phyloP scores from a whole-genome alignment of 2,113 vertebrate species.

The Apistogramma diplotaenia region DNA sequence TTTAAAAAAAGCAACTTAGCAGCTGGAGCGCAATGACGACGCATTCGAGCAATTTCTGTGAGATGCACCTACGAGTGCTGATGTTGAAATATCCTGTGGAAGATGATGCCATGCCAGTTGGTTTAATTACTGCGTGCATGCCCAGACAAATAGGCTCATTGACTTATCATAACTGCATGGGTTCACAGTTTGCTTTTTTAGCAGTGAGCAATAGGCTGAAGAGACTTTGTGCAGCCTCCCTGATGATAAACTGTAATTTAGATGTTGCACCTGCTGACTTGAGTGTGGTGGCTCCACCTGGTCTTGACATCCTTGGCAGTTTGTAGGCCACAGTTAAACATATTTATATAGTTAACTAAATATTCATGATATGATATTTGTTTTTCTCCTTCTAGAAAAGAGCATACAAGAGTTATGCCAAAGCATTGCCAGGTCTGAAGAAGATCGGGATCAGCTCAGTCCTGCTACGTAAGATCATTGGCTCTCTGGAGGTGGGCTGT shows the following conservation, averaged over 20 bases:
- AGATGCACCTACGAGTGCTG: conserved; percentile 64
- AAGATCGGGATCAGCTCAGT: conserved; percentile 96
- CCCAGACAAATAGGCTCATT: not conserved
- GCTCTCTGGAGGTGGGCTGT: conserved; percentile 91
- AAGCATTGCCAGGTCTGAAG: conserved; percentile 92
- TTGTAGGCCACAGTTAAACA: too few relatives aligned
- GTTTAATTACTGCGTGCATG: not conserved
- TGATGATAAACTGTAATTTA: not conserved
- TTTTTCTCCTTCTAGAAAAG: conserved; percentile 83
- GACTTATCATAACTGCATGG: not conserved
- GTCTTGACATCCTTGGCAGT: too few relatives aligned
- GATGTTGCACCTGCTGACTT: not conserved
- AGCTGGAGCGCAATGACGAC: conserved; percentile 66
- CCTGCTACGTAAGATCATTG: conserved; percentile 93
- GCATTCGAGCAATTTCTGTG: conserved; percentile 81
- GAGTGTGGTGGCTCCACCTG: not conserved
- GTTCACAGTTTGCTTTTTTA: not conserved
- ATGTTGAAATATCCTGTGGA: conserved; percentile 29
- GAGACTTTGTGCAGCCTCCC: not conserved
- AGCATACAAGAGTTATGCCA: conserved; percentile 96
- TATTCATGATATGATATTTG: not conserved
- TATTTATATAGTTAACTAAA: too few relatives aligned
- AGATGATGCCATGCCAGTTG: not conserved
- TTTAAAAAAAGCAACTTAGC: not conserved
- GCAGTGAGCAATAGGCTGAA: not conserved